phyloP scores from a whole-genome alignment of 2,113 vertebrate genomes.

The Podarcis muralis region DNA sequence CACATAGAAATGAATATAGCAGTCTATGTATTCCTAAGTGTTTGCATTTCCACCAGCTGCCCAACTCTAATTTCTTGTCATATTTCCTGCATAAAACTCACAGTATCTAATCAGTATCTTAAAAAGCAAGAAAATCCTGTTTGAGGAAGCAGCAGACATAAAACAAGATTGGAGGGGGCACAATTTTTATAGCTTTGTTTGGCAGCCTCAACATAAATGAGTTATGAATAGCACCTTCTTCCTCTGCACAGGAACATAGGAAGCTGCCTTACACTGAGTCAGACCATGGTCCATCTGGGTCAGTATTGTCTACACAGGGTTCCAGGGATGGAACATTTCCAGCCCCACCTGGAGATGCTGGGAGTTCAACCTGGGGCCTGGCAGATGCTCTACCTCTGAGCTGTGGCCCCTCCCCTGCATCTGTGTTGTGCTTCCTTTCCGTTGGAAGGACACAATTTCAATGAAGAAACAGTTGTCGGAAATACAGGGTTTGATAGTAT shows the following conservation, averaged over 20 bases:
- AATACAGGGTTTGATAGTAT: neutral
- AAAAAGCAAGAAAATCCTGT: constrained; percentile 6
- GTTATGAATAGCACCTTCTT: neutral
- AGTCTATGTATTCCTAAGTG: neutral
- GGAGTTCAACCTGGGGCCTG: too few relatives aligned
- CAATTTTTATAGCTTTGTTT: neutral
- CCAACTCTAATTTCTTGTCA: too few relatives aligned
- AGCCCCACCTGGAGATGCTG: too few relatives aligned
- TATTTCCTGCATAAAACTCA: too few relatives aligned
- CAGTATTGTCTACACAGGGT: too few relatives aligned
- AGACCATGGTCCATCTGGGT: too few relatives aligned
- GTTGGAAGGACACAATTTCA: neutral
- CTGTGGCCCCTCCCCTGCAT: too few relatives aligned
- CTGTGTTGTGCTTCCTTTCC: neutral
- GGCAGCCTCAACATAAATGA: neutral
- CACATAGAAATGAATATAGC: too few relatives aligned
- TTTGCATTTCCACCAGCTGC: too few relatives aligned
- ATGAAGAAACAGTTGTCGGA: neutral
- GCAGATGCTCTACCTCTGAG: too few relatives aligned
- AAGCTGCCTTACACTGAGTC: too few relatives aligned
- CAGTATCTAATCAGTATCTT: neutral
- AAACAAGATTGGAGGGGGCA: neutral
- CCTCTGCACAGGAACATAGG: neutral
- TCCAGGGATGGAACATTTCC: too few relatives aligned
- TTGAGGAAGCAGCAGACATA: neutral